Evolutionary conservation across 2,888 invertebrate genomes (phyloP).

Genomic region (Eristalis tenax): DNA sequence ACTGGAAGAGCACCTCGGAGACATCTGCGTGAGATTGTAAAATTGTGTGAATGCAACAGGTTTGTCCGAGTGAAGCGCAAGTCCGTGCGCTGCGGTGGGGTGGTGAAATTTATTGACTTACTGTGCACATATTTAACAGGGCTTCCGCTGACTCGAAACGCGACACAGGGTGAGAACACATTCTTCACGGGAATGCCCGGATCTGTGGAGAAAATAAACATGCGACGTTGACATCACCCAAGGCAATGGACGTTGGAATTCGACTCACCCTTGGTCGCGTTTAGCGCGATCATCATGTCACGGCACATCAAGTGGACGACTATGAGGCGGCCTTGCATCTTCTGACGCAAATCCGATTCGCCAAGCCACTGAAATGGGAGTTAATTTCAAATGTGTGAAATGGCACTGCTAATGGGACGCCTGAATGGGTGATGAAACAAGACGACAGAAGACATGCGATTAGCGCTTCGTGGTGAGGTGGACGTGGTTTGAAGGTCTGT

Average conservation of each 20-base stretch:
- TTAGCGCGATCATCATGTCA: conserved; percentile 84
- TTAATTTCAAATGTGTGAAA: not conserved
- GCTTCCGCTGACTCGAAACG: conserved; percentile 92
- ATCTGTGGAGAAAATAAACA: conserved; percentile 48
- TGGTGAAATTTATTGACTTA: conserved; percentile 80
- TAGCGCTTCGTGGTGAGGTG: not conserved
- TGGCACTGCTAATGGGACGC: not conserved
- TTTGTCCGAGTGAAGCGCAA: conserved; percentile 6
- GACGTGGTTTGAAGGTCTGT: not conserved
- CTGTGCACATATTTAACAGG: conserved; percentile 86
- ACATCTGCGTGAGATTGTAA: conserved; percentile 84
- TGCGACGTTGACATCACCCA: not conserved
- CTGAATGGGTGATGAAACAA: too few species aligned
- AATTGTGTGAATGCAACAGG: conserved; percentile 12
- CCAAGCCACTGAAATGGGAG: conserved; percentile 89
- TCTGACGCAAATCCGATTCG: conserved; percentile 87
- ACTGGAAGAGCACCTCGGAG: conserved; percentile 89
- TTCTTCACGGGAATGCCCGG: conserved; percentile 82
- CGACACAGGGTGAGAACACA: conserved; percentile 92
- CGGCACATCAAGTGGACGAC: conserved; percentile 90
- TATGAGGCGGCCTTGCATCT: conserved; percentile 91
- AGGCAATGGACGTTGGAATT: conserved; percentile 16
- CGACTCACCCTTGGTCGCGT: conserved; percentile 77
- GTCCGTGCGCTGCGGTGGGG: too few species aligned
- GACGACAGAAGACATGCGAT: not conserved